A percentile compares a stretch with the other conserved stretches of the same genome.
Evolutionary conservation across 2,888 invertebrate species (phyloP).

Genomic region (Rutpela maculata): DNA sequence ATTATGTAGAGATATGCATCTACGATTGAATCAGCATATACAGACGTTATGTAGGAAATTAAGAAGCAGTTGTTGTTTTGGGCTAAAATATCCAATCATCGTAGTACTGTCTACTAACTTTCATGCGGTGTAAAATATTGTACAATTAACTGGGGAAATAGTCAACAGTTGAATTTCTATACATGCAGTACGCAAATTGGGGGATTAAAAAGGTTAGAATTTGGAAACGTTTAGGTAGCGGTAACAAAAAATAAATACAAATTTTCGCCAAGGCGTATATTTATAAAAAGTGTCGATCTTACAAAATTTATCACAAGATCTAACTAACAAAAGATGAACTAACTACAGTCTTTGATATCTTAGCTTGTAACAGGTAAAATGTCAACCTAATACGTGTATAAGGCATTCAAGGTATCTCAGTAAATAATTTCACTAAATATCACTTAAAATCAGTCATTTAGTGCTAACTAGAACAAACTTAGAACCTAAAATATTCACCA

Average conservation of each 20-base stretch:
- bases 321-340: background rate
- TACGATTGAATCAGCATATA: too few species aligned
- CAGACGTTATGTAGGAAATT: too few species aligned
- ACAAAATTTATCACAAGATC: background rate
- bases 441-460: background rate
- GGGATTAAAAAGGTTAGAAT: too few species aligned
- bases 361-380: background rate
- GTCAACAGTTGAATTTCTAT: too few species aligned
- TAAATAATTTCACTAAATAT: background rate
- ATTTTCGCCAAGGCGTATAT: background rate
- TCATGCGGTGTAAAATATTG: too few species aligned
- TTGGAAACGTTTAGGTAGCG: too few species aligned
- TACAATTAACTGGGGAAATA: too few species aligned
- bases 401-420: background rate
- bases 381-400: background rate
- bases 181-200: too few species aligned
- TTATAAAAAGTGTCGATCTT: background rate
- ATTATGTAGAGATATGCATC: too few species aligned
- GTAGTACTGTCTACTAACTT: too few species aligned
- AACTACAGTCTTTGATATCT: slow-evolving; percentile 1
- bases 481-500: background rate
- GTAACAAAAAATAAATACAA: background rate
- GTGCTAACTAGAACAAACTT: background rate
- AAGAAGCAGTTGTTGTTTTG: too few species aligned
- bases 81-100: too few species aligned